phyloP scores from a whole-genome alignment of 2,888 invertebrate species.

The Cybosia mesomella region DNA sequence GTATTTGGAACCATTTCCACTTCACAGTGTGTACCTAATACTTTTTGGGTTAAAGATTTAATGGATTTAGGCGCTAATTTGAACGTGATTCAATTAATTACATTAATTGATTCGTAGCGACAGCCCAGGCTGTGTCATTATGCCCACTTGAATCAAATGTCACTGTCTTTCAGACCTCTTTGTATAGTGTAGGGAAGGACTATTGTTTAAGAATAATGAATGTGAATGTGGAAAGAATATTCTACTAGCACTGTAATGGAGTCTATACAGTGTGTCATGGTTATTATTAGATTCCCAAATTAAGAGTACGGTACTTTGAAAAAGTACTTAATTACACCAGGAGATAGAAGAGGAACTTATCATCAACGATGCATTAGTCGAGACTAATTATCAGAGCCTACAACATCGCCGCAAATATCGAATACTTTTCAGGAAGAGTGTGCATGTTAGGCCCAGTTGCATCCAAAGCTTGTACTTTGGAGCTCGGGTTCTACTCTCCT shows the following conservation, averaged over 20 bases:
- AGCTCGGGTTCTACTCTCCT: too few species aligned
- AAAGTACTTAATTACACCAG: too few species aligned
- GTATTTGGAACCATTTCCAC: slow-evolving; percentile 20
- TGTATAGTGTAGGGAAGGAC: neutral
- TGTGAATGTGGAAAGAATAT: neutral
- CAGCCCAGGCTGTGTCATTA: slow-evolving; percentile 13
- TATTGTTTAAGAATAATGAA: neutral
- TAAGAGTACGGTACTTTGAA: too few species aligned
- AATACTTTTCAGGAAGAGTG: too few species aligned
- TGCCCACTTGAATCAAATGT: neutral
- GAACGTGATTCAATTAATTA: slow-evolving; percentile 23
- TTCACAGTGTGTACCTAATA: slow-evolving; percentile 16
- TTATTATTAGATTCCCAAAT: neutral
- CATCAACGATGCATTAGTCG: too few species aligned
- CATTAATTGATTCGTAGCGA: slow-evolving; percentile 21
- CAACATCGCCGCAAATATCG: too few species aligned
- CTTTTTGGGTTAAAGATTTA: slow-evolving; percentile 18
- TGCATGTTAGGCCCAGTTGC: too few species aligned
- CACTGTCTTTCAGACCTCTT: neutral
- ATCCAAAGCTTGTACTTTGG: too few species aligned
- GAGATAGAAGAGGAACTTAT: too few species aligned
- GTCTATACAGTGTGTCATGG: neutral
- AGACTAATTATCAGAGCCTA: too few species aligned
- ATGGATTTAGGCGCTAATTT: slow-evolving; percentile 21
- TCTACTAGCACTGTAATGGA: neutral